Conservation (phyloP, 2,797 vertebrate species). For the Ficedula albicollis region DNA sequence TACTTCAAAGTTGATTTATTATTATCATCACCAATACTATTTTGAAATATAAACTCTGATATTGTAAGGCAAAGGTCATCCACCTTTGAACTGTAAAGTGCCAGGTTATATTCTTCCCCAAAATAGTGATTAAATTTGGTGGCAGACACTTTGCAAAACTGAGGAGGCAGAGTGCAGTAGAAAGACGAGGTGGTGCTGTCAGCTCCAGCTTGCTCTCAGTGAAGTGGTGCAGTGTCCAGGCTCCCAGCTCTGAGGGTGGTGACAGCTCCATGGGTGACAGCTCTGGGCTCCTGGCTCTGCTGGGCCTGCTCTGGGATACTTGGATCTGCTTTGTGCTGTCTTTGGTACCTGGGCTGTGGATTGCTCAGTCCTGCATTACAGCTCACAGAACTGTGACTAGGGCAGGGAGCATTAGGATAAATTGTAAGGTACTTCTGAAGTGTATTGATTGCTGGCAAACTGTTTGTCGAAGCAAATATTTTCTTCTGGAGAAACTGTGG, state of each 20-base stretch:
- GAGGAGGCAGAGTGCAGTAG: neutral
- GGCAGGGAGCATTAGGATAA: neutral
- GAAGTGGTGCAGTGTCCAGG: neutral
- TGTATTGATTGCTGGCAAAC: neutral
- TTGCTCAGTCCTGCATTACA: neutral
- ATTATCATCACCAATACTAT: slow-evolving; percentile 18
- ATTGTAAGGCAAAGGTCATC: slow-evolving; percentile 15
- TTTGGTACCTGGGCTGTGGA: neutral
- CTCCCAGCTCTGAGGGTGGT: neutral
- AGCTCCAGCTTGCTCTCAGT: neutral
- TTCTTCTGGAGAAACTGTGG: neutral
- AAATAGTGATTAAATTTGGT: neutral
- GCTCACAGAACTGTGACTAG: neutral
- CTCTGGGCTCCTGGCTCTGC: neutral
- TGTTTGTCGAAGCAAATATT: neutral
- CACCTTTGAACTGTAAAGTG: neutral
- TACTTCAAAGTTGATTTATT: slow-evolving; percentile 23
- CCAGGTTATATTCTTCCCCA: neutral
- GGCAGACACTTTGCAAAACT: neutral
- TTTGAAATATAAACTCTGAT: slow-evolving; percentile 10
- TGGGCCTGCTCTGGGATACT: neutral
- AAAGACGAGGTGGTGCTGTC: neutral
- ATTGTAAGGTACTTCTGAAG: neutral
- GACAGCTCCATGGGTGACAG: accelerated
- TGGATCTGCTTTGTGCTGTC: neutral